These are phyloP conservation scores for Pan troglodytes DNA, from an alignment of 2,113 vertebrate genomes.

Conservation along the genomic window NHGRI_mPanTro3-v2.1_pri NC_072415.2:75132501-75133000, in stretches of 20 bases:
- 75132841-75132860: neutral
- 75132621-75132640: conserved; percentile 19
- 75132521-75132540: neutral
- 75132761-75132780: neutral
- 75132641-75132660: neutral
- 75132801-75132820: neutral
- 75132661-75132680: conserved; percentile 13
- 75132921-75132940: neutral
- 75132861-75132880: neutral
- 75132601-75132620: neutral
- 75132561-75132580: neutral
- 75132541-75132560: neutral
- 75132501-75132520: neutral
- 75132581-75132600: conserved; percentile 1
- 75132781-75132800: neutral
- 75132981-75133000: neutral
- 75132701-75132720: neutral
- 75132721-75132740: neutral
- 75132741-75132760: neutral
- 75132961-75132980: neutral
- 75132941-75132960: neutral
- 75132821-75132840: neutral
- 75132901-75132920: neutral
- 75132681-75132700: conserved; percentile 24
- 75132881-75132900: neutral